Evolutionary conservation across 2,113 vertebrate species (phyloP).

Genomic region (Tinamus guttatus): DNA sequence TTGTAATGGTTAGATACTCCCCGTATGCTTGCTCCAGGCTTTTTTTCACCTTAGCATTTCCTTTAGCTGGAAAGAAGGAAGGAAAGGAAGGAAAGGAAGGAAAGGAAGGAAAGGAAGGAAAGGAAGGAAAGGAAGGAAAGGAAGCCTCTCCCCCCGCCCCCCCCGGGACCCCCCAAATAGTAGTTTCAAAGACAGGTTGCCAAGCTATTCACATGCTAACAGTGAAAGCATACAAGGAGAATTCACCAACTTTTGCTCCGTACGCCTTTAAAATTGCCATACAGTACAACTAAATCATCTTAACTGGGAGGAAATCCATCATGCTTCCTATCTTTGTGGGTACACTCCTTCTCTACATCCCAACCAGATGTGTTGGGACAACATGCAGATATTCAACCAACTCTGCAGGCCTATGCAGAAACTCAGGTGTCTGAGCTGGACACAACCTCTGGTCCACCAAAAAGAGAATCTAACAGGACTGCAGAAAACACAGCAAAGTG

Average conservation of each 20-base stretch:
- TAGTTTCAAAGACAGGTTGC: background rate
- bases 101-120: no score
- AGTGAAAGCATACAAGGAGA: background rate
- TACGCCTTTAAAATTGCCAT: background rate
- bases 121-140: background rate
- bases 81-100: no score
- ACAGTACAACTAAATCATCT: background rate
- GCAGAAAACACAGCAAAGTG: background rate
- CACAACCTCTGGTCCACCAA: background rate
- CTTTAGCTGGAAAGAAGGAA: background rate
- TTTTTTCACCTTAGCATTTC: background rate
- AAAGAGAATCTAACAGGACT: background rate
- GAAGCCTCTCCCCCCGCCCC: no score
- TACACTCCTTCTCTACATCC: background rate
- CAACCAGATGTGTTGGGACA: background rate
- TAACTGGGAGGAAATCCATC: background rate
- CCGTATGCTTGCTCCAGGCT: background rate
- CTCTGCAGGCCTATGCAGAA: background rate
- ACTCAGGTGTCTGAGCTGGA: background rate
- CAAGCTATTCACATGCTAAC: background rate
- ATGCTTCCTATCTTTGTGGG: background rate
- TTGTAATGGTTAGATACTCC: background rate
- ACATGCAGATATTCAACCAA: background rate
- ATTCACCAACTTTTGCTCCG: background rate
- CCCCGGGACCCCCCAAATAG: no score